These are phyloP conservation scores for Nomia melanderi DNA, from an alignment of 1,140 invertebrate species.

Conservation along the genomic window DNA sequence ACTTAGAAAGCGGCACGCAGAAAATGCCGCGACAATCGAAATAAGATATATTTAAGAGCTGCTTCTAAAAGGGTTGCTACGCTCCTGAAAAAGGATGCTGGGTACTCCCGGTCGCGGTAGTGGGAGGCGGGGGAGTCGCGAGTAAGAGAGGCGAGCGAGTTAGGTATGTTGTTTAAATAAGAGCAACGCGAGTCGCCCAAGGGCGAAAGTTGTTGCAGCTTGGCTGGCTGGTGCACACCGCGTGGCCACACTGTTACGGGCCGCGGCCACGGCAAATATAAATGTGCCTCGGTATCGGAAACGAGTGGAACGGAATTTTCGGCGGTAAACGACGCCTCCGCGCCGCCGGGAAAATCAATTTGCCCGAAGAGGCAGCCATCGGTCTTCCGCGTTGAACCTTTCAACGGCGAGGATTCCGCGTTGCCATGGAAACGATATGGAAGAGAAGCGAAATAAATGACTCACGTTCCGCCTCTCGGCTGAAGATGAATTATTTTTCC, in stretches of 20 bases:
- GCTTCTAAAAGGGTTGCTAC: conserved; percentile 42
- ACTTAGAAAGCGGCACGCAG: too few species aligned
- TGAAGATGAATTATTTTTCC: too few species aligned
- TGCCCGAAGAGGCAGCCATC: background rate
- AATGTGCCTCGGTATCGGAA: conserved; percentile 63
- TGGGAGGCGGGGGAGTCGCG: conserved; percentile 75
- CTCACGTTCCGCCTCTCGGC: too few species aligned
- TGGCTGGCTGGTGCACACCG: conserved; percentile 56
- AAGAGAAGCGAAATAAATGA: background rate
- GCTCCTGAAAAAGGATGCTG: conserved; percentile 69
- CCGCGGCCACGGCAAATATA: conserved; percentile 57
- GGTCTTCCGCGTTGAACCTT: background rate
- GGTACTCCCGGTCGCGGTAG: conserved; percentile 63
- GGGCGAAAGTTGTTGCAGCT: conserved; percentile 77
- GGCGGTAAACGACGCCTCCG: conserved; percentile 29
- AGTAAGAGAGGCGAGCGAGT: conserved; percentile 74
- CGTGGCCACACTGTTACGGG: conserved; percentile 58
- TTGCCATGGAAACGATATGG: background rate
- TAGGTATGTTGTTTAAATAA: conserved; percentile 80
- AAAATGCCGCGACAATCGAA: background rate
- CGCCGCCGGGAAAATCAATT: conserved; percentile 5
- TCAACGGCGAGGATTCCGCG: background rate
- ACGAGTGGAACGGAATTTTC: conserved; percentile 69
- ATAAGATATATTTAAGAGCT: background rate
- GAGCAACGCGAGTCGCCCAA: conserved; percentile 76